Conservation (phyloP, 2,113 vertebrate genomes). For the Cyprinodon brontotheroides region DNA sequence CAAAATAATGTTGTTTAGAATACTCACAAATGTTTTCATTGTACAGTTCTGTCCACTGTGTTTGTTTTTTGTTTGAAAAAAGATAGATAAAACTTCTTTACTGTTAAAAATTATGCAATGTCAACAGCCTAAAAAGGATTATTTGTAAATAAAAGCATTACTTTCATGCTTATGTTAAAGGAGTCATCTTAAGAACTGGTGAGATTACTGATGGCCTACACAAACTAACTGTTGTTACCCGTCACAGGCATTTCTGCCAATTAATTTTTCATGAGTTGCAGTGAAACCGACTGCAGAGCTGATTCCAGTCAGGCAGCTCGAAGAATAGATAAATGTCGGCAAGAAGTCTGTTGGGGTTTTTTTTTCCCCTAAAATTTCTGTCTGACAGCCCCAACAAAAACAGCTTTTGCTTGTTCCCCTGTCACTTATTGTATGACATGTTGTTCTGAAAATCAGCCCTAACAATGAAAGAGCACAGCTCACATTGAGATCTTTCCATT, state of each 20-base stretch:
- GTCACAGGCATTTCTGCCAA: conserved; percentile 14
- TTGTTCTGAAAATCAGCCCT: conserved; percentile 42
- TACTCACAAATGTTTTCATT: too few species aligned
- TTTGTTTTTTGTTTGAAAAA: too few species aligned
- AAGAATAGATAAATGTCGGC: conserved; percentile 49
- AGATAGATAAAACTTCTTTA: too few species aligned
- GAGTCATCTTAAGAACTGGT: conserved; percentile 2
- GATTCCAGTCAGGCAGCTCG: conserved; percentile 51
- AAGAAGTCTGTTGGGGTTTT: not conserved
- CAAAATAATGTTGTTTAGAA: too few species aligned
- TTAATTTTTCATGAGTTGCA: conserved; percentile 33
- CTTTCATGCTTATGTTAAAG: not conserved
- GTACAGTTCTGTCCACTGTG: too few species aligned
- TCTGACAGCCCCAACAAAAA: conserved; percentile 59
- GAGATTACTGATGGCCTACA: conserved; percentile 9
- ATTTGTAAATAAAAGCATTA: not conserved
- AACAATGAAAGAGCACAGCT: conserved; percentile 40
- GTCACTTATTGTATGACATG: conserved; percentile 63
- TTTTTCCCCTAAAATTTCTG: conserved; percentile 41
- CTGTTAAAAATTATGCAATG: not conserved
- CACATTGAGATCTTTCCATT: conserved; percentile 27
- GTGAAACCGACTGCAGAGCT: conserved; percentile 35
- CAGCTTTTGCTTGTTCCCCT: conserved; percentile 62
- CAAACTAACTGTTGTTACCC: not conserved
- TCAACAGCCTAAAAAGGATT: not conserved